phyloP scores from a whole-genome alignment of 2,113 vertebrate genomes.

The Calidris pygmaea region DNA sequence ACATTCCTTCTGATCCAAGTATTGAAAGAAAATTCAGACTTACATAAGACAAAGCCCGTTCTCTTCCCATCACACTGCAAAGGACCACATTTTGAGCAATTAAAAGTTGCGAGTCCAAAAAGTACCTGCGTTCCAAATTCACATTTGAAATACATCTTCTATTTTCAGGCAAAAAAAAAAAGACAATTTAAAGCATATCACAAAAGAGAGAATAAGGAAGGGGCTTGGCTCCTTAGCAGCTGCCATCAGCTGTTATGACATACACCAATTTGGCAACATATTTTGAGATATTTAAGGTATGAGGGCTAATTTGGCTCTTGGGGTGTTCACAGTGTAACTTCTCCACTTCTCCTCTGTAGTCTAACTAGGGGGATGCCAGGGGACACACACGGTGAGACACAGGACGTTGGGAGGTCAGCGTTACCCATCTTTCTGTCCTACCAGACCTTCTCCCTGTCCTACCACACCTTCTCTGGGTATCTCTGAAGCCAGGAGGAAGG shows the following conservation, averaged over 20 bases:
- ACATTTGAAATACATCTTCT: background rate
- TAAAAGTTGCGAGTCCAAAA: background rate
- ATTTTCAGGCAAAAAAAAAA: background rate
- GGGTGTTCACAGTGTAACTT: background rate
- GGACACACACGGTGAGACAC: background rate
- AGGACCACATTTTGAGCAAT: background rate
- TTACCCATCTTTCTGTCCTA: conserved; percentile 5
- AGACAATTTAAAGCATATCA: background rate
- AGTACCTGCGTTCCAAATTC: background rate
- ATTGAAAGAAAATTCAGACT: background rate
- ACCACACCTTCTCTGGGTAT: background rate
- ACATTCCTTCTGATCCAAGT: background rate
- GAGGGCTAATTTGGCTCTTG: background rate
- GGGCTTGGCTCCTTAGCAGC: background rate
- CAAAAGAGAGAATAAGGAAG: background rate
- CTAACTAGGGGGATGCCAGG: conserved; percentile 24
- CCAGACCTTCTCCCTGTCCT: background rate
- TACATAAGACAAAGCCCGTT: background rate
- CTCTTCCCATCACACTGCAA: background rate
- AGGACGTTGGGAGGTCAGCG: background rate
- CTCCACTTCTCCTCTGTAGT: conserved; percentile 31
- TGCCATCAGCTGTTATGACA: background rate
- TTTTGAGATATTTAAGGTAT: background rate
- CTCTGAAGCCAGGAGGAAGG: background rate
- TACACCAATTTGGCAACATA: background rate